Base-by-base conservation (phyloP, 1,140 invertebrate species). In the Drosophila tani region DNA sequence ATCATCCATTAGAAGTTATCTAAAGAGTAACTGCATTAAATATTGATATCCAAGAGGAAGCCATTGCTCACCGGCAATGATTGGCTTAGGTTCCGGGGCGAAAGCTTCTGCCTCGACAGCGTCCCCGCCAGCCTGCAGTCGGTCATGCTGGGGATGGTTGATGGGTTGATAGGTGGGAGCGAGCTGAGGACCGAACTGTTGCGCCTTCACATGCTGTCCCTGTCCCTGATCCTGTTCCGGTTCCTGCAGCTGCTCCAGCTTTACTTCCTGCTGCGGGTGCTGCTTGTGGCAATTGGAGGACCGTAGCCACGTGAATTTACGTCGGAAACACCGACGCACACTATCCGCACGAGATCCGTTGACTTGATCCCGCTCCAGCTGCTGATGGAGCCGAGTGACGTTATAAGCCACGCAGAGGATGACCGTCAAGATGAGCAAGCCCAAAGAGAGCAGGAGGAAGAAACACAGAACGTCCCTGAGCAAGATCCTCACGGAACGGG, bases 391-490 rank as follows among this genome's bases (percentile, higher is more conserved):
- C 8, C 65, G 45, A 3, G 14, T 60, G 9, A 53, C 27, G 4
- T 80, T 64, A 17, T 66, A 29, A 7, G 66, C 29, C 19, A 77
- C n/a, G 8, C 66, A 59, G 14, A 85, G 43, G 15, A 84, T 60
- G 9, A 21, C 27, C 5, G 47, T 49, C 14, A 77, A 46, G 24
- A 81, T 49, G 0, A 85, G 43, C 11, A 70, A 17, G 14, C 57
- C 66, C 8, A 79, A 19, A 17, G 69, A 59, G 1, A 85, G 62
- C 24, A 74, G 47, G 17, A 81, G 29, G 5, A 85, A n/a, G 46
- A 85, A 81, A 9, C 60, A 74, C 14, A 81, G 9, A 5, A 85
- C 29, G 51, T 85, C 74, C 49, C 79, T 63, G 5, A 84, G 46
- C 17, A 84, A 14, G 0, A 17, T 46, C 7, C 32, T 74, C 7